phyloP scores from a whole-genome alignment of 1,140 invertebrate species.

The Caenorhabditis latens region DNA sequence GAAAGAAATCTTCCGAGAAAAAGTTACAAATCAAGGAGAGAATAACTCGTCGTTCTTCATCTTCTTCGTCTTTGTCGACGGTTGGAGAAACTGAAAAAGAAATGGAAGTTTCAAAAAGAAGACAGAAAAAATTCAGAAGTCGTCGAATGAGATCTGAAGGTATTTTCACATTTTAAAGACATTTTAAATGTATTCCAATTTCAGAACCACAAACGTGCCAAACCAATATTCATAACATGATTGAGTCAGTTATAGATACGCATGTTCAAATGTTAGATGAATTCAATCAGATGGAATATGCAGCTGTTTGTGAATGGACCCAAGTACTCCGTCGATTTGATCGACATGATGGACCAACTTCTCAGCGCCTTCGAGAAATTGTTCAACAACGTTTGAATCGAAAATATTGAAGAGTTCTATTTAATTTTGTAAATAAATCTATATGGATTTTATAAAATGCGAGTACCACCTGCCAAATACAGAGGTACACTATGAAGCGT shows the following conservation, averaged over 20 bases:
- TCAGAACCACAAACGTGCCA: slow-evolving; percentile 36
- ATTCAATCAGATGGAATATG: slow-evolving; percentile 42
- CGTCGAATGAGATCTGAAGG: slow-evolving; percentile 35
- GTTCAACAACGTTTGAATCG: slow-evolving; percentile 10
- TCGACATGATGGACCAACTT: slow-evolving; percentile 30
- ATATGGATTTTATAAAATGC: too few species aligned
- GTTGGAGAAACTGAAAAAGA: slow-evolving; percentile 16
- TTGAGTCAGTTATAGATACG: slow-evolving; percentile 31
- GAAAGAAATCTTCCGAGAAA: neutral
- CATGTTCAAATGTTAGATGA: slow-evolving; percentile 42
- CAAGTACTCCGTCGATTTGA: neutral
- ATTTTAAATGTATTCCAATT: neutral
- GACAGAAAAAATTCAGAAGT: neutral
- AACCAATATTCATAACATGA: slow-evolving; percentile 21
- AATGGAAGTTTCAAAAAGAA: neutral
- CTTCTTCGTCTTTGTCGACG: neutral
- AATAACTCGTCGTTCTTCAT: neutral
- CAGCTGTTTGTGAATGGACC: slow-evolving; percentile 43
- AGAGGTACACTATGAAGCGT: too few species aligned
- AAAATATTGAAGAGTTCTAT: neutral
- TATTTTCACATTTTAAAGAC: neutral
- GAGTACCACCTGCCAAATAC: too few species aligned
- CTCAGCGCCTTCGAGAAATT: slow-evolving; percentile 14
- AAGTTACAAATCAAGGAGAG: neutral
- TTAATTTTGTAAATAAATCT: too few species aligned